Conservation (phyloP, 2,113 vertebrate species). For the Bungarus multicinctus region DNA sequence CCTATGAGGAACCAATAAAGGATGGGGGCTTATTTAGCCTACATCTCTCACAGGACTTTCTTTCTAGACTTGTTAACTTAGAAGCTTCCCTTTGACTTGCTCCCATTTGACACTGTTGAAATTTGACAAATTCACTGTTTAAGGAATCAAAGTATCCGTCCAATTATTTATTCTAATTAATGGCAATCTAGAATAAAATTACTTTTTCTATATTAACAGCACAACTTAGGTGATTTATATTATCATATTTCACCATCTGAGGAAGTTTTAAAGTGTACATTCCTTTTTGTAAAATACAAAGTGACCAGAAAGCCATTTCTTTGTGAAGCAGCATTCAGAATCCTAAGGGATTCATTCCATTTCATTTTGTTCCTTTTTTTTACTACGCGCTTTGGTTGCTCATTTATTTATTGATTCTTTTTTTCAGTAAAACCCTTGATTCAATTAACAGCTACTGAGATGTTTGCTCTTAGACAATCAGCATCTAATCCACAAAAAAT, state of each 20-base stretch:
- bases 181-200: background rate
- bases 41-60: background rate
- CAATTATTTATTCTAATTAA: background rate
- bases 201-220: background rate
- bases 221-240: background rate
- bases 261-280: background rate
- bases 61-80: background rate
- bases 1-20: background rate
- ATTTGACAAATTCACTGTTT: background rate
- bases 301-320: conserved; percentile 11
- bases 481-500: background rate
- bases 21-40: background rate
- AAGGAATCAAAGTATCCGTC: background rate
- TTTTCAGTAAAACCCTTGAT: background rate
- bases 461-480: background rate
- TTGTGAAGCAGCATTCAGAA: background rate
- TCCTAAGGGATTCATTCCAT: conserved; percentile 8
- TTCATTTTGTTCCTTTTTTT: background rate
- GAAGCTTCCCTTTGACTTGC: background rate
- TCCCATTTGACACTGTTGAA: background rate
- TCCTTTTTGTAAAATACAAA: conserved; percentile 25
- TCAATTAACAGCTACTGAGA: background rate
- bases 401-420: background rate
- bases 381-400: background rate
- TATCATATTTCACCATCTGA: background rate